These are phyloP conservation scores for Typhlomys cinereus DNA, from an alignment of 2,113 vertebrate genomes.

Conservation along the genomic window DNA sequence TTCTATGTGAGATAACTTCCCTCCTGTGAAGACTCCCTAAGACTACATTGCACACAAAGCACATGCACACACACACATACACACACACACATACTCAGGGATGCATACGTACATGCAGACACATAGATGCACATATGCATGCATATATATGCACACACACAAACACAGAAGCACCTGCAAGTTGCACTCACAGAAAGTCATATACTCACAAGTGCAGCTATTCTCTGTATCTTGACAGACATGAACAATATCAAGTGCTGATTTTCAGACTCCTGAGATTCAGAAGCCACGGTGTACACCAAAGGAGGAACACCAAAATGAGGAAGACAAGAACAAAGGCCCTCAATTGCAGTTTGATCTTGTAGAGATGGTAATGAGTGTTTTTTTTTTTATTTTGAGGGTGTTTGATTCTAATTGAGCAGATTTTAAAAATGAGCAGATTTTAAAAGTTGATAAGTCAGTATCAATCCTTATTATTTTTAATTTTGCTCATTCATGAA, in stretches of 20 bases:
- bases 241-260: fast-evolving
- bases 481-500: background rate
- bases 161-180: background rate
- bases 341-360: background rate
- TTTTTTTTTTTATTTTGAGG: background rate
- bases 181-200: background rate
- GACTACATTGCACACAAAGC: background rate
- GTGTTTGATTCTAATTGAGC: background rate
- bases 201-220: fast-evolving
- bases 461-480: background rate
- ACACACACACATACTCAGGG: background rate
- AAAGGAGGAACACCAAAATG: too few species aligned
- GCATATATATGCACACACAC: background rate
- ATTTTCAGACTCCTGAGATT: background rate
- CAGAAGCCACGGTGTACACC: fast-evolving
- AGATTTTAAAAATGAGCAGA: background rate
- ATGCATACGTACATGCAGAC: background rate
- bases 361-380: too few species aligned
- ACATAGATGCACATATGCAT: background rate
- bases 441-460: background rate
- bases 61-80: too few species aligned
- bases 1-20: background rate
- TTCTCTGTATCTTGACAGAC: fast-evolving
- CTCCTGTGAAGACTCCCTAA: background rate
- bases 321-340: background rate